Base-by-base conservation (phyloP, 1,140 invertebrate genomes). In the Papilio dardanus region DNA sequence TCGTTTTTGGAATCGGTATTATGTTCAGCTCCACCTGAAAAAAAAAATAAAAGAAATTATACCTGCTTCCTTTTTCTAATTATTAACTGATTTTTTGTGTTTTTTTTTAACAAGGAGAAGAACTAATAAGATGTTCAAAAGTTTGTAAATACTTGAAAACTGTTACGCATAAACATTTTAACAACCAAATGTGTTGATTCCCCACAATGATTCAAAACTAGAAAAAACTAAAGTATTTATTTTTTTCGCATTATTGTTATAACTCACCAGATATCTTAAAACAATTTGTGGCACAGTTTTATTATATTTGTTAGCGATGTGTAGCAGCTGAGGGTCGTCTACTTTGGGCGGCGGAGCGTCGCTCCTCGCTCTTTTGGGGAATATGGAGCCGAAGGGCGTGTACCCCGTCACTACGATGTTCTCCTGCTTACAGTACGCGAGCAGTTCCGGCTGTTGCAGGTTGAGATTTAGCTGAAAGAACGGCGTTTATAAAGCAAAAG, bases 1-100 rank as follows among this genome's bases (percentile, higher is more conserved):
- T 95, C 7, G 96, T 97, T 89, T 98, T 98, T 2, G 97, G 97
- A 81, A 98, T 96, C 0, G 97, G 95, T 46, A 96, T 92, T 30
- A 97, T 94, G 10, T 96, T 96, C 73, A 96, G 94, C 83, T 98
- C 96, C 75, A 97, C 85, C 95, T 97, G 78, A 14, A 85, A 81
- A 65, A n/a, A 67, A 66, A 12, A 35, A 4, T 14, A 16, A 21
- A 21, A 50, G 21, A 50, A 2, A 19, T 50, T 50, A n/a, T n/a
- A n/a, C n/a, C n/a, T n/a, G n/a, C n/a, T n/a, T n/a, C n/a, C n/a
- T n/a, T n/a, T n/a, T n/a, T n/a, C n/a, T n/a, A n/a, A n/a, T n/a
- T n/a, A n/a, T n/a, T n/a, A n/a, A n/a, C n/a, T n/a, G n/a, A n/a
- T n/a, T n/a, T n/a, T n/a, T n/a, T n/a, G n/a, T n/a, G n/a, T n/a